Percentiles rank a stretch among this genome's conserved stretches.
These are phyloP conservation scores for Agriopis leucophaearia DNA, from an alignment of 2,888 invertebrate genomes.

Conservation along the genomic window DNA sequence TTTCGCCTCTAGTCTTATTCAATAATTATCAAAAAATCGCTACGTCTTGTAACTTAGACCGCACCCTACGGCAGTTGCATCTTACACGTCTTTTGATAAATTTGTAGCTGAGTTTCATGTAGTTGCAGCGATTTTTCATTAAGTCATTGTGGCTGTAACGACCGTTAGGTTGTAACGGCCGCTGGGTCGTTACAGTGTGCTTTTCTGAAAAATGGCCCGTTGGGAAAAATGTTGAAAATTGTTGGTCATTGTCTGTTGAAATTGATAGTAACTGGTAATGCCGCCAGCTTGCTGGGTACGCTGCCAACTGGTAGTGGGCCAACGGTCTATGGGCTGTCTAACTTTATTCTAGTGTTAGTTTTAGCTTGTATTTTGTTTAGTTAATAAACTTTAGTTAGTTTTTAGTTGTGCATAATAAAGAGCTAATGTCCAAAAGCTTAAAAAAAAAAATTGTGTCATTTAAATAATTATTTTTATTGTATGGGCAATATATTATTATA, in stretches of 20 bases:
- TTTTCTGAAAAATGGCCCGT: neutral
- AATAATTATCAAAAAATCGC: slow-evolving; percentile 3
- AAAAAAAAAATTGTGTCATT: too few relatives aligned
- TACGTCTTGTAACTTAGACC: slow-evolving; percentile 19
- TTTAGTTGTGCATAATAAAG: too few relatives aligned
- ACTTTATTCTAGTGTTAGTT: too few relatives aligned
- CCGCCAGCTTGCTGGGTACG: too few relatives aligned
- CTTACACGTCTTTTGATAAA: slow-evolving; percentile 40
- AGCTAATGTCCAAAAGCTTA: too few relatives aligned
- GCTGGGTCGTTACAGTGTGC: slow-evolving; percentile 1
- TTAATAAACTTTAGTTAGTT: too few relatives aligned
- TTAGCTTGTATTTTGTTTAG: too few relatives aligned
- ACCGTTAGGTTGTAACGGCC: slow-evolving; percentile 14
- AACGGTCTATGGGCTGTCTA: too few relatives aligned
- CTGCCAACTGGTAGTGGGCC: too few relatives aligned
- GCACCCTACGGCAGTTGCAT: slow-evolving; percentile 33
- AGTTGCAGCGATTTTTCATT: slow-evolving; percentile 39
- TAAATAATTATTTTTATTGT: too few relatives aligned
- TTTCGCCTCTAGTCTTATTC: neutral
- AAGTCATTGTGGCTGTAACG: slow-evolving; percentile 27
- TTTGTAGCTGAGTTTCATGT: slow-evolving; percentile 35
- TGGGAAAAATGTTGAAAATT: neutral
- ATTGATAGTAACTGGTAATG: neutral
- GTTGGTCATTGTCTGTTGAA: neutral
- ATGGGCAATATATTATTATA: too few relatives aligned